These are phyloP conservation scores for Drosophila yooni DNA, from an alignment of 2,888 invertebrate genomes.

Conservation along the genomic window DNA sequence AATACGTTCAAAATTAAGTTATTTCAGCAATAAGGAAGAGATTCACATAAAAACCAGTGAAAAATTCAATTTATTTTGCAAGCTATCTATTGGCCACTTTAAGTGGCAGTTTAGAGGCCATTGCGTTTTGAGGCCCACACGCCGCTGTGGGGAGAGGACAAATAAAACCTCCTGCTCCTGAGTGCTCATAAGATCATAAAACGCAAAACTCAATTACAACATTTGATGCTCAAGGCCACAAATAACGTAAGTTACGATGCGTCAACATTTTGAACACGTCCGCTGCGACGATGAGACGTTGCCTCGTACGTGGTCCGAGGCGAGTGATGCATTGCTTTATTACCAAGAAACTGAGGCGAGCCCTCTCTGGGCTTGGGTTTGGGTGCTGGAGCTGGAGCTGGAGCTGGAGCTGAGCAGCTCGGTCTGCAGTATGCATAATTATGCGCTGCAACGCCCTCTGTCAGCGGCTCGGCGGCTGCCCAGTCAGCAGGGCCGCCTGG, in stretches of 20 bases:
- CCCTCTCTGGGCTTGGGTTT: conserved; percentile 12
- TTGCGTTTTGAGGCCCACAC: conserved; percentile 49
- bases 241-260: conserved; percentile 78
- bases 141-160: conserved; percentile 39
- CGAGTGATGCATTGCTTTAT: conserved; percentile 81
- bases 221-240: conserved; percentile 80
- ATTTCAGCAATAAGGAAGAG: conserved; percentile 28
- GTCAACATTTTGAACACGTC: conserved; percentile 70
- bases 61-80: conserved; percentile 52
- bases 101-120: conserved; percentile 48
- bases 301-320: conserved; percentile 18
- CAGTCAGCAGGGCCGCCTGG: conserved; percentile 50
- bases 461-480: conserved; percentile 67
- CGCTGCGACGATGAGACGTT: conserved; percentile 13
- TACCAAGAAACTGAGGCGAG: conserved; percentile 63
- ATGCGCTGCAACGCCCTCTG: conserved; percentile 82
- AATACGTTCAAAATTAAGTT: conserved; percentile 14
- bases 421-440: conserved; percentile 74
- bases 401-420: conserved; percentile 3
- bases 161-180: conserved; percentile 59
- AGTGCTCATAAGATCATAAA: conserved; percentile 66
- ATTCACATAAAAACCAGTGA: conserved; percentile 29
- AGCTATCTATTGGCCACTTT: conserved; percentile 49
- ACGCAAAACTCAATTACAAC: conserved; percentile 79
- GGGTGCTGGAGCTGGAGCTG: neutral